Evolutionary conservation across 2,797 vertebrate species (phyloP).

Genomic region (Melanogrammus aeglefinus): DNA sequence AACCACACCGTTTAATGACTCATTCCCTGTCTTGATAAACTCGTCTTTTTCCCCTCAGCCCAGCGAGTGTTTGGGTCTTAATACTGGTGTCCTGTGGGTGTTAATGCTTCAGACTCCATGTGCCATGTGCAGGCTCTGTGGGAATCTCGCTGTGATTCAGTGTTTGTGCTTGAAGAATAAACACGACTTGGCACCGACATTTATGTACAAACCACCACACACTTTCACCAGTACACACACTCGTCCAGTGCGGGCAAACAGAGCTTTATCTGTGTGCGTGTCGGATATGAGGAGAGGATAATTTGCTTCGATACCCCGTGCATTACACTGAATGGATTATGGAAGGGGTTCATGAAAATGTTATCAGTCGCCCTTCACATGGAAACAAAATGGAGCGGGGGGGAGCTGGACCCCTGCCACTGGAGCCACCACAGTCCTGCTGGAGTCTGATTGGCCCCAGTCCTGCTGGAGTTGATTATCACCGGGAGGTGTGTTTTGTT

Average conservation of each 20-base stretch:
- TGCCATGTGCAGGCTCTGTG: neutral
- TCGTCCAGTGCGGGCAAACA: constrained; percentile 9
- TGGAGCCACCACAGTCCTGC: constrained; percentile 15
- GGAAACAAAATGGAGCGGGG: neutral
- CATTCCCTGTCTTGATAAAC: neutral
- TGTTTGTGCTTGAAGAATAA: neutral
- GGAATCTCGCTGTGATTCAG: neutral
- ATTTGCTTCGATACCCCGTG: constrained; percentile 25
- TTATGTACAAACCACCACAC: neutral
- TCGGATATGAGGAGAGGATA: constrained; percentile 15
- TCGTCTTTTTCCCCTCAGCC: neutral
- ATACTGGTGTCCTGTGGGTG: neutral
- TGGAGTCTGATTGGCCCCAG: constrained; percentile 18
- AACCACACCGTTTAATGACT: neutral
- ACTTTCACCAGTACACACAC: neutral
- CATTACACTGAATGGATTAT: constrained; percentile 33
- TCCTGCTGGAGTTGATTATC: constrained; percentile 38
- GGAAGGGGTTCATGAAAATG: constrained; percentile 38
- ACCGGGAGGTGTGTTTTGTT: constrained; percentile 45
- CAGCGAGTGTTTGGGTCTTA: neutral
- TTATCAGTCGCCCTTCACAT: constrained; percentile 44
- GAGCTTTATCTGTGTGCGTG: constrained; percentile 34
- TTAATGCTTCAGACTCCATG: neutral
- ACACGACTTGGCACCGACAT: neutral
- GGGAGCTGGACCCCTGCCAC: constrained; percentile 31